A percentile compares a stretch with the other conserved stretches of the same genome.
phyloP scores from a whole-genome alignment of 2,113 vertebrate species.

The Galeopterus variegatus region DNA sequence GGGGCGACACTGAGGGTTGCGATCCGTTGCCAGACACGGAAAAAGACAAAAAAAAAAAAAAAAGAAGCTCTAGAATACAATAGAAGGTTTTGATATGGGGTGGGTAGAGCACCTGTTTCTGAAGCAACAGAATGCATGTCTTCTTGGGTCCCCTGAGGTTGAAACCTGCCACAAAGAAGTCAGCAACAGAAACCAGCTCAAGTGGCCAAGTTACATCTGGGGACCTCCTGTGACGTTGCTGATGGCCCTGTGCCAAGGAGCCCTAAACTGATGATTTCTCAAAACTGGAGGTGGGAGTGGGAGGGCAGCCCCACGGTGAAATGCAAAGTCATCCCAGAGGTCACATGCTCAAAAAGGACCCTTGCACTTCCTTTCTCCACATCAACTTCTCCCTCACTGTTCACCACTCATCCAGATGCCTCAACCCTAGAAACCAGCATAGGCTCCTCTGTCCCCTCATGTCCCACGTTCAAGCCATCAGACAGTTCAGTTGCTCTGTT shows the following conservation, averaged over 20 bases:
- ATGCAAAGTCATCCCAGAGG: neutral
- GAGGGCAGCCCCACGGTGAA: neutral
- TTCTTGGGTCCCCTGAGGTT: neutral
- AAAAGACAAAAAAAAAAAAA: no score
- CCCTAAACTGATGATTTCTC: neutral
- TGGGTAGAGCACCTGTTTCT: accelerated
- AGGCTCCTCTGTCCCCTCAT: neutral
- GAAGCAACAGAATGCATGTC: neutral
- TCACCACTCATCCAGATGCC: neutral
- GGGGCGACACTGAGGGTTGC: no score
- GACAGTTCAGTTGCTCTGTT: neutral
- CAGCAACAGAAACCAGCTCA: neutral
- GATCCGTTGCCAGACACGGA: no score
- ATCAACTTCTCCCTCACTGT: neutral
- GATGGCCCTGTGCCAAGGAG: neutral
- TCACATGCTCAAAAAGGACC: neutral
- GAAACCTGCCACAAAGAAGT: neutral
- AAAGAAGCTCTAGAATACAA: neutral
- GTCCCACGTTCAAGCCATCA: accelerated
- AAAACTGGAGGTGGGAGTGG: neutral
- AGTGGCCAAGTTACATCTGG: neutral
- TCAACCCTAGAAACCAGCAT: neutral
- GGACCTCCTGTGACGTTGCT: neutral
- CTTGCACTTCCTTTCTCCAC: no score
- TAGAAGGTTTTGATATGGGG: accelerated